Percentiles rank a stretch among this genome's conserved stretches.
Conservation (phyloP, 2,888 invertebrate species). For the Stenchaetothrips biformis region DNA sequence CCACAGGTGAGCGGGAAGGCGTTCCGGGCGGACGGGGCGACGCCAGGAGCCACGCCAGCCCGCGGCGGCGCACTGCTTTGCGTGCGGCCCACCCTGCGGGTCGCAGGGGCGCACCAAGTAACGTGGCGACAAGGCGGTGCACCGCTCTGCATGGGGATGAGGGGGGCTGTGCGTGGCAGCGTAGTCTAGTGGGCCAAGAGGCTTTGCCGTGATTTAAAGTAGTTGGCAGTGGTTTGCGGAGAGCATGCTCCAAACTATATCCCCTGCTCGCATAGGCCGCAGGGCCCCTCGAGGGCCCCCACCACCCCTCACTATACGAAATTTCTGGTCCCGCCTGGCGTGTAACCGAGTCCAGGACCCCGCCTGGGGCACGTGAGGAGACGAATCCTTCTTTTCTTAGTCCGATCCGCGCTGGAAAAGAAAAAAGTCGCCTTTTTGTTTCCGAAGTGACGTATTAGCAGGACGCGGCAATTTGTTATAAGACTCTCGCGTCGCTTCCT, state of each 20-base stretch:
- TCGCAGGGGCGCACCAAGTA: background rate
- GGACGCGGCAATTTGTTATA: constrained; percentile 13
- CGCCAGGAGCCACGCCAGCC: background rate
- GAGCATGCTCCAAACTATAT: background rate
- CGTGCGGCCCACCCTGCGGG: background rate
- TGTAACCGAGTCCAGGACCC: too few species aligned
- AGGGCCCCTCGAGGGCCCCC: too few species aligned
- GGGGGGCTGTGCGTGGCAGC: background rate
- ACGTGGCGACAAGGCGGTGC: too few species aligned
- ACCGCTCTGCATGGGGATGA: too few species aligned
- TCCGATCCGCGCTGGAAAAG: background rate
- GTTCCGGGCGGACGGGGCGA: background rate
- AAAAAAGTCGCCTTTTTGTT: background rate
- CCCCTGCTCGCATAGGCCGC: too few species aligned
- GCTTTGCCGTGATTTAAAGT: constrained; percentile 19
- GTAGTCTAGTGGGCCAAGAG: background rate
- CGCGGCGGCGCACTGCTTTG: background rate
- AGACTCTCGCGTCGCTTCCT: background rate
- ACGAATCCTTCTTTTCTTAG: background rate
- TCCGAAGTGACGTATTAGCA: constrained; percentile 12
- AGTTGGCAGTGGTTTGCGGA: constrained; percentile 7
- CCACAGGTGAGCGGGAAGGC: background rate
- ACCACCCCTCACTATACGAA: too few species aligned
- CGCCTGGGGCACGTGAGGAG: too few species aligned
- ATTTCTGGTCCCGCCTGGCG: too few species aligned